These are phyloP conservation scores for Lepus timidus DNA, from an alignment of 2,113 vertebrate genomes.

Conservation along the genomic window DNA sequence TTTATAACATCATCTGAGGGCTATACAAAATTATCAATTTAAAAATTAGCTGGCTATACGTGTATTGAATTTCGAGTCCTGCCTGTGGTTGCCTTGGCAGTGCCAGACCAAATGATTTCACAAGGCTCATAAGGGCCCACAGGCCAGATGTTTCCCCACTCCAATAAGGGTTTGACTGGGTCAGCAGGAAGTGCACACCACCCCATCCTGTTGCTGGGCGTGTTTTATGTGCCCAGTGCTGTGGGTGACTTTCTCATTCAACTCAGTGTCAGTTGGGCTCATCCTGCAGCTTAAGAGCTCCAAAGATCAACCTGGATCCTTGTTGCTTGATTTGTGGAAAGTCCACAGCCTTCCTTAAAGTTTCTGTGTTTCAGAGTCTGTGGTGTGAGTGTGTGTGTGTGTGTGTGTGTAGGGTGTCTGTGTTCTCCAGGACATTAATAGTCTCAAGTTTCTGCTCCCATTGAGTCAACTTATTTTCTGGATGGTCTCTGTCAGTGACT, in stretches of 20 bases:
- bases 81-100: too few species aligned
- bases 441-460: not conserved
- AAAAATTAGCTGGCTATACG: too few species aligned
- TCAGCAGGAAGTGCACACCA: not conserved
- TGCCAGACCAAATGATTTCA: too few species aligned
- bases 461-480: not conserved
- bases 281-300: not conserved
- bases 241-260: not conserved
- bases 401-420: fast-evolving
- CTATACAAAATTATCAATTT: too few species aligned
- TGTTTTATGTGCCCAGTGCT: not conserved
- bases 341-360: not conserved
- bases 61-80: too few species aligned
- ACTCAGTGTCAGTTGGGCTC: not conserved
- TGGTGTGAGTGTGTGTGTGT: too few species aligned
- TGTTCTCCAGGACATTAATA: not conserved
- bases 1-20: too few species aligned
- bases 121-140: too few species aligned
- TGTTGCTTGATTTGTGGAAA: not conserved
- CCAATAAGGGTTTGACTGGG: not conserved
- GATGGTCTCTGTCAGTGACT: not conserved
- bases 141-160: too few species aligned
- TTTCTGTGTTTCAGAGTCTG: not conserved
- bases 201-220: fast-evolving
- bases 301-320: not conserved